A percentile compares a stretch with the other conserved stretches of the same genome.
phyloP scores from a whole-genome alignment of 2,797 vertebrate species.

The Ibycter americanus region DNA sequence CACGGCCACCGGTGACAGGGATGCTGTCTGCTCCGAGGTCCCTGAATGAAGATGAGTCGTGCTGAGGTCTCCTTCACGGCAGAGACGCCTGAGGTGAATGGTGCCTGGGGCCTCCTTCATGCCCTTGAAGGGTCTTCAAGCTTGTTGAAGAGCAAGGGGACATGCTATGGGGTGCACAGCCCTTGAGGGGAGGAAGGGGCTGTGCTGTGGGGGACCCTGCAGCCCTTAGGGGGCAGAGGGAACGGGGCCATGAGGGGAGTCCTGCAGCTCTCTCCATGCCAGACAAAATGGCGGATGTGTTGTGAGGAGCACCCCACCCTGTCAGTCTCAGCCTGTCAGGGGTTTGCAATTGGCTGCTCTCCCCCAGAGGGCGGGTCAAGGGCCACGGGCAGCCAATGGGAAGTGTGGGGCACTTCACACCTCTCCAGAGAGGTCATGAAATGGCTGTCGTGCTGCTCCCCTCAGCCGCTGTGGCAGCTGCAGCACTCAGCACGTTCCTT shows the following conservation, averaged over 20 bases:
- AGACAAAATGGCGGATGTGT: not conserved
- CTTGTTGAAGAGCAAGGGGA: too few relatives aligned
- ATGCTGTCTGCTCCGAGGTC: too few relatives aligned
- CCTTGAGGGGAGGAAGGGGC: not conserved
- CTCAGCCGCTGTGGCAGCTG: rapidly evolving
- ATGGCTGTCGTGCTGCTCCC: rapidly evolving
- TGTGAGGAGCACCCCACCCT: too few relatives aligned
- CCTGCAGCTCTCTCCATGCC: rapidly evolving
- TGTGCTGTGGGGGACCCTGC: not conserved
- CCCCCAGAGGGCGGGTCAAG: not conserved
- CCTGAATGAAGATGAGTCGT: too few relatives aligned
- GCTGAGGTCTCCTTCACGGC: too few relatives aligned
- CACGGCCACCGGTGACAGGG: too few relatives aligned
- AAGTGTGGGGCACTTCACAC: rapidly evolving
- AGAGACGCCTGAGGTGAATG: too few relatives aligned
- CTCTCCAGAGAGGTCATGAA: not conserved
- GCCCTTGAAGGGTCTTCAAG: too few relatives aligned
- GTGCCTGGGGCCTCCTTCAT: too few relatives aligned
- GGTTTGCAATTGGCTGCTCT: not conserved
- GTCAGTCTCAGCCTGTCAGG: too few relatives aligned
- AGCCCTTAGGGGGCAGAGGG: too few relatives aligned
- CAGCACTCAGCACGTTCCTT: rapidly evolving
- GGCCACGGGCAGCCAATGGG: not conserved
- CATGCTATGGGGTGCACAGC: too few relatives aligned
- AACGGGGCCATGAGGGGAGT: rapidly evolving